Conservation (phyloP, 2,113 vertebrate species). For the Pseudonaja textilis region DNA sequence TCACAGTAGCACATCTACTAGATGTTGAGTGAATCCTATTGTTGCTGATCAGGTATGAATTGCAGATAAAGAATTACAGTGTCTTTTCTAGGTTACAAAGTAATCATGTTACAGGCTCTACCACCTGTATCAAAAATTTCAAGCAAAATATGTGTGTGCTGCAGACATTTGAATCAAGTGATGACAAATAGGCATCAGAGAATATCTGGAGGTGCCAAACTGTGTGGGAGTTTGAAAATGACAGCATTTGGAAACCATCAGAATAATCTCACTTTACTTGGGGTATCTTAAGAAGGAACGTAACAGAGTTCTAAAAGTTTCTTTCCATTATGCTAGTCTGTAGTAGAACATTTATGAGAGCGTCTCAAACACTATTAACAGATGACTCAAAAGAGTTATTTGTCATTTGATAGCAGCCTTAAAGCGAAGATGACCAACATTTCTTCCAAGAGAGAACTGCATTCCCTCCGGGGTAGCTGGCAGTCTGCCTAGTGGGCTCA, state of each 20-base stretch:
- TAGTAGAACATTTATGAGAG: not conserved
- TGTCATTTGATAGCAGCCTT: not conserved
- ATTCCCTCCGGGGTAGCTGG: not conserved
- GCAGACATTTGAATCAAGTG: slow-evolving; percentile 13
- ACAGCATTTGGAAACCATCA: not conserved
- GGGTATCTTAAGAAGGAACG: not conserved
- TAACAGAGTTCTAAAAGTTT: not conserved
- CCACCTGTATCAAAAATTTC: not conserved
- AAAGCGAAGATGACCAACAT: not conserved
- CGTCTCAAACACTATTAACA: not conserved
- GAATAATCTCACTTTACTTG: not conserved
- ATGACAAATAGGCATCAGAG: not conserved
- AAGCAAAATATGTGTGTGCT: not conserved
- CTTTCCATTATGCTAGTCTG: not conserved
- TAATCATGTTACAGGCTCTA: not conserved
- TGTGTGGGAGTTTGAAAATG: not conserved
- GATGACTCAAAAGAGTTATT: not conserved
- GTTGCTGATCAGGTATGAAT: not conserved
- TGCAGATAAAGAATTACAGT: not conserved
- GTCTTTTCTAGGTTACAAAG: not conserved
- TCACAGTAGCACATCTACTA: not conserved
- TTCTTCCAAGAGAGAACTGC: not conserved
- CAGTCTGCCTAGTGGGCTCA: not conserved
- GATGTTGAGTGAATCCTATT: not conserved
- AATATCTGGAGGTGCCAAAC: not conserved